Evolutionary conservation across 2,797 vertebrate genomes (phyloP), one percentile per base, ranked within the genome.

Genomic region (Pogoniulus pusillus): DNA sequence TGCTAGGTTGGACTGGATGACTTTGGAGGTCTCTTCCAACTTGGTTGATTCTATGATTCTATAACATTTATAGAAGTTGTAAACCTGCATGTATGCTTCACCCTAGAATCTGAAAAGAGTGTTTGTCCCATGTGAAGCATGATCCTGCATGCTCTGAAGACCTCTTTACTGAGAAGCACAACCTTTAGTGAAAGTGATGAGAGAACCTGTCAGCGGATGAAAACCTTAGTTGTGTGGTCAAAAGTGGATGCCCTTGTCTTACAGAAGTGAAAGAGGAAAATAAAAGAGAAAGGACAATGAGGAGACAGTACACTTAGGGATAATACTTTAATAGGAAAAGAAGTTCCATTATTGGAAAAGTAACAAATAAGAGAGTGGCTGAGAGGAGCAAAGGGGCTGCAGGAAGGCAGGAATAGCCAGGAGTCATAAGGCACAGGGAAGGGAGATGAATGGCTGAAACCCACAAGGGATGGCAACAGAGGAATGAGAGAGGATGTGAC

Each of bases 151-250:
- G 16, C 27, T 79, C 53, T 64, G 47, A 75, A 30, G 29, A 41
- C 16, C 24, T 39, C 19, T 64, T 39, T 69, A 45, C 7, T 35
- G 37, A 69, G 43, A 4, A 68, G 7, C 2, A 1, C 29, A 64
- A 18, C 35, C 18, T 57, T 57, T 45, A 39, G 8, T 45, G 15
- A 57, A 58, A 30, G 32, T 2, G 1, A 26, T 9, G 39, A 32
- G 35, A 62, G 13, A 53, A 23, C 4, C 57, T 41, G 32, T 13
- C 26, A 3, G 1, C 6, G 53, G 37, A 29, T 39, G n/a, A 0
- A 1, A 35, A 26, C n/a, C 35, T 45, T 53, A 27, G 32, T 54
- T 58, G 15, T 43, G 16, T 0, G 0, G 24, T 73, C 49, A 35
- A 20, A 62, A 71, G 22, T 23, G 5, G 49, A 57, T 57, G 10